Base-by-base conservation (phyloP, 2,797 vertebrate species). In the Epinephelus malabaricus region DNA sequence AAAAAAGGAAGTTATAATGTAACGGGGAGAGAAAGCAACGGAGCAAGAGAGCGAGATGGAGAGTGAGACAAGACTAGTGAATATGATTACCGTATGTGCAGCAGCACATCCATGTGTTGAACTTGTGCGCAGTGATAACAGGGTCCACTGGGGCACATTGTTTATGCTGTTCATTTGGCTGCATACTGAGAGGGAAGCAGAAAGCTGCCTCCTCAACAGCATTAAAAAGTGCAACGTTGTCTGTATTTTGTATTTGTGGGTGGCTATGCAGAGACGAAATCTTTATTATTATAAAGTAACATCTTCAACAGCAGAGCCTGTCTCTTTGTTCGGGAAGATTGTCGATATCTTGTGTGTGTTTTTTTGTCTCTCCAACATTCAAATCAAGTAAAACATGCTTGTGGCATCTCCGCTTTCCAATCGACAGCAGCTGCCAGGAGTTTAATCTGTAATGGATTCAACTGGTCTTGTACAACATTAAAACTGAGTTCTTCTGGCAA, bases 101-200 rank as follows among this genome's bases (percentile, higher is more conserved):
- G 79, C 65, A 76, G 59, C 75, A 88, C 85, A 87, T 79, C 76
- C 75, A 80, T 89, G 90, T 81, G 85, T 70, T 75, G 77, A 83
- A 86, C 83, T 76, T 82, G 77, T 76, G 81, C 69, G 49, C 70
- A 59, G 66, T 66, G 73, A 86, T 92, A 90, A 92, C 86, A 78
- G 79, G 88, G 78, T 90, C 89, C 88, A 59, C 34, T 58, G 89
- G 84, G 88, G 38, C 67, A 56, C 58, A 79, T 84, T 84, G 82
- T 88, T 91, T 86, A 81, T 81, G 76, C 78, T 70, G 69, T 65
- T 92, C 69, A 67, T 86, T 86, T 72, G 76, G 71, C 83, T 86
- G 88, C 80, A 86, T 82, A 80, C 64, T 59, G 43, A 91, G 63
- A 58, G 47, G 34, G 76, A 83, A 78, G 73, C 62, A 76, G 79